Evolutionary conservation across 2,888 invertebrate species (phyloP).

Genomic region (Argyresthia albistria): DNA sequence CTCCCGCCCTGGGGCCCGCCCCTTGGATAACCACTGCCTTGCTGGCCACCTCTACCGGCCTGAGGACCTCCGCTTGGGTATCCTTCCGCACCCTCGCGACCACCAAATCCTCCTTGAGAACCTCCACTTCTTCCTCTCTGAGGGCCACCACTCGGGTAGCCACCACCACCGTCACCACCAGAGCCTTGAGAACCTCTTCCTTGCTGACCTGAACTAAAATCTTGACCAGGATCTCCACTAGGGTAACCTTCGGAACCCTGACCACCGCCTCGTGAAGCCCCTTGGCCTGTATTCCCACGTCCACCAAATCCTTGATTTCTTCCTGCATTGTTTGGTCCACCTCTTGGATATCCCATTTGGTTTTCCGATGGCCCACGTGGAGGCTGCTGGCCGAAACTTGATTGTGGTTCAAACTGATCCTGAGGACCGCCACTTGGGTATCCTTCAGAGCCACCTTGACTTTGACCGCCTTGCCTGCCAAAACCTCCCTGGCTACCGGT

Average conservation of each 20-base stretch:
- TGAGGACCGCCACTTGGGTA: slow-evolving; percentile 13
- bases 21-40: background rate
- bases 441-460: slow-evolving; percentile 18
- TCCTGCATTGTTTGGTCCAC: slow-evolving; percentile 10
- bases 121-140: slow-evolving; percentile 4
- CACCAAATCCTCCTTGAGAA: slow-evolving; percentile 4
- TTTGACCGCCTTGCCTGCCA: slow-evolving; percentile 16
- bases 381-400: background rate
- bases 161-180: slow-evolving; percentile 9
- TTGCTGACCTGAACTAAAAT: background rate
- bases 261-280: background rate
- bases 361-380: slow-evolving; percentile 7
- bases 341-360: slow-evolving; percentile 15
- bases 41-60: slow-evolving; percentile 7
- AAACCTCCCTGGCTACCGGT: slow-evolving; percentile 4
- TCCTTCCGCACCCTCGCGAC: background rate
- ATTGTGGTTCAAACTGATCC: background rate
- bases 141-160: slow-evolving; percentile 28
- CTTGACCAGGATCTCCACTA: slow-evolving; percentile 14
- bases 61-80: slow-evolving; percentile 10
- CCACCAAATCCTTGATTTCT: slow-evolving; percentile 7
- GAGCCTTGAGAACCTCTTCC: background rate
- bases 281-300: slow-evolving; percentile 1
- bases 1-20: slow-evolving; percentile 17
- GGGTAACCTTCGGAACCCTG: slow-evolving; percentile 10